Base-by-base conservation (phyloP, 2,888 invertebrate genomes). In the Drosophila heteroneura region DNA sequence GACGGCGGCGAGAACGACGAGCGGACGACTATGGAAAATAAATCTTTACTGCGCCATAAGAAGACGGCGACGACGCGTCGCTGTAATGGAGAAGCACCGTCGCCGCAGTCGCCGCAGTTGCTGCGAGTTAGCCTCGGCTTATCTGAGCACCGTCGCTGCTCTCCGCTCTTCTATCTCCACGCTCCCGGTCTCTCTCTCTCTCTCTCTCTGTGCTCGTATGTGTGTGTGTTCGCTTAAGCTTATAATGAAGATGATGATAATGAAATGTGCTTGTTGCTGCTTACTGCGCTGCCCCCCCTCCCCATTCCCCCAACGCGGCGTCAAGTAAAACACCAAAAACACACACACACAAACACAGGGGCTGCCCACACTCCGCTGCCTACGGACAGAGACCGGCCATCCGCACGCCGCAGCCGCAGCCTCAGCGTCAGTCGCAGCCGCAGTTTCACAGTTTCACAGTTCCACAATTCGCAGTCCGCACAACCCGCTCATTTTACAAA, bases 11-110 rank as follows among this genome's bases (percentile, higher is more conserved):
- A 22, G 67, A 71, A 62, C 71, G 74, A 59, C 71, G 68, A 64
- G 77, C 62, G 73, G 77, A 58, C 76, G 67, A 73, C 81, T 78
- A 74, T 81, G 85, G 81, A 87, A 86, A 86, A 88, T 89, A 90
- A 90, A 89, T 91, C 88, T 89, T 88, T 84, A 90, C 88, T 90
- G 91, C 88, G 88, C 91, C 89, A 90, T 88, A 91, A 88, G 85
- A 88, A 69, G 73, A 71, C 61, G 56, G 37, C 67, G 66, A 32
- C 60, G 60, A 62, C 70, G 70, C 70, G 68, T 52, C 68, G 78
- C 80, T 83, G 83, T 74, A 86, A 85, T 83, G 74, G 86, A 83
- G 81, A 83, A 75, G 77, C 77, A 68, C 60, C 61, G 75, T 60
- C 62, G 57, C 10, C 49, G 37, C 41, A 44, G 70, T 28, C 14